phyloP scores from a whole-genome alignment of 2,888 invertebrate species.

The Autographa pulchrina region DNA sequence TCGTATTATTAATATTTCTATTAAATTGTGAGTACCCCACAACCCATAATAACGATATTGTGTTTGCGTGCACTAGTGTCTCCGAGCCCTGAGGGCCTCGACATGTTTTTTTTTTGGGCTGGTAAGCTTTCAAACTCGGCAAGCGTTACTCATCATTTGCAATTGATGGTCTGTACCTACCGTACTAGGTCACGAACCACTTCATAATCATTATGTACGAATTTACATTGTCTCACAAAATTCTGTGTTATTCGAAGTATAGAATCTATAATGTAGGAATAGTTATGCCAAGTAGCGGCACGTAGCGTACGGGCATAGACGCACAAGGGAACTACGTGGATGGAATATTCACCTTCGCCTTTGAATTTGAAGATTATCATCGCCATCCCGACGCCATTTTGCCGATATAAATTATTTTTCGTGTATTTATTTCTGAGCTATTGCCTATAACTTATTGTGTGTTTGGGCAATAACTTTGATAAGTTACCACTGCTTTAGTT shows the following conservation, averaged over 20 bases:
- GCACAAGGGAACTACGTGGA: slow-evolving; percentile 63
- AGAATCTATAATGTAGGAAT: slow-evolving; percentile 61
- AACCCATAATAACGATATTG: too few species aligned
- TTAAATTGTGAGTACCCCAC: too few species aligned
- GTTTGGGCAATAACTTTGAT: too few species aligned
- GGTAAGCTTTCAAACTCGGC: too few species aligned
- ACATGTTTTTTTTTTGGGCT: too few species aligned
- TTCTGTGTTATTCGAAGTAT: slow-evolving; percentile 48
- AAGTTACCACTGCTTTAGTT: too few species aligned
- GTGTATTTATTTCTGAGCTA: slow-evolving; percentile 33
- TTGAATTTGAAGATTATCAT: slow-evolving; percentile 68
- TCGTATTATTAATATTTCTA: too few species aligned
- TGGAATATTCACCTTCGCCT: slow-evolving; percentile 61
- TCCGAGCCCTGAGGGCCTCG: too few species aligned
- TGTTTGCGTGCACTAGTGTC: too few species aligned
- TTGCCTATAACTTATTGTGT: too few species aligned
- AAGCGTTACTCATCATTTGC: background rate
- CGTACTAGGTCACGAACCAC: too few species aligned
- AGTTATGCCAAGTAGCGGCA: slow-evolving; percentile 63
- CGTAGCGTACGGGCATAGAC: slow-evolving; percentile 62
- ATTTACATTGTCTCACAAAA: slow-evolving; percentile 11
- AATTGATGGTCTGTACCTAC: slow-evolving; percentile 29
- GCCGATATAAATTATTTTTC: slow-evolving; percentile 53
- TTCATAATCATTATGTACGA: too few species aligned
- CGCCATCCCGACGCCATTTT: slow-evolving; percentile 49